Percentiles rank a stretch among this genome's conserved stretches.
phyloP scores from a whole-genome alignment of 2,113 vertebrate genomes.

The Nyctereutes procyonoides region DNA sequence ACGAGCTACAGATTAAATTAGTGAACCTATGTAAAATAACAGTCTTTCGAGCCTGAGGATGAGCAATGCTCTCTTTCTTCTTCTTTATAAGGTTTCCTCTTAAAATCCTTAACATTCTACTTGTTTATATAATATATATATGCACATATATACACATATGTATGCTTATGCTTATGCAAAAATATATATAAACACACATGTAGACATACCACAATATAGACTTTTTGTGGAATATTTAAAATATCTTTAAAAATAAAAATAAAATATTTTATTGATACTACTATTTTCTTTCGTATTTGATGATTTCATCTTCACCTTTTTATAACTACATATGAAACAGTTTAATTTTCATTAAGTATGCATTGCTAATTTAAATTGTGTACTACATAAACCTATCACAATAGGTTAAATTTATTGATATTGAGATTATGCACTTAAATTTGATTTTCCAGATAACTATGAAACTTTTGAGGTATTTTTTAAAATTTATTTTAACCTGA shows the following conservation, averaged over 20 bases:
- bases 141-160: background rate
- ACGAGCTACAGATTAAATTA: background rate
- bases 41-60: background rate
- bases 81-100: background rate
- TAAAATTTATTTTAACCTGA: background rate
- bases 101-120: background rate
- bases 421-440: background rate
- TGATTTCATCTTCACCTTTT: background rate
- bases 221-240: background rate
- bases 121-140: background rate
- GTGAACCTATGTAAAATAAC: background rate
- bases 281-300: background rate
- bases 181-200: background rate
- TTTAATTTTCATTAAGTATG: background rate
- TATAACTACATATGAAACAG: background rate
- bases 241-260: background rate
- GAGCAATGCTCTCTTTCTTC: background rate
- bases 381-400: background rate
- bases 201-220: background rate
- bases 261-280: background rate
- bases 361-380: background rate
- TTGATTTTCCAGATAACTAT: conserved; percentile 11
- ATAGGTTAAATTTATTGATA: background rate
- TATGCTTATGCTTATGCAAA: background rate
- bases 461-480: background rate